These are phyloP conservation scores for Nothoprocta perdicaria DNA, from an alignment of 2,113 vertebrate species.

Conservation along the genomic window DNA sequence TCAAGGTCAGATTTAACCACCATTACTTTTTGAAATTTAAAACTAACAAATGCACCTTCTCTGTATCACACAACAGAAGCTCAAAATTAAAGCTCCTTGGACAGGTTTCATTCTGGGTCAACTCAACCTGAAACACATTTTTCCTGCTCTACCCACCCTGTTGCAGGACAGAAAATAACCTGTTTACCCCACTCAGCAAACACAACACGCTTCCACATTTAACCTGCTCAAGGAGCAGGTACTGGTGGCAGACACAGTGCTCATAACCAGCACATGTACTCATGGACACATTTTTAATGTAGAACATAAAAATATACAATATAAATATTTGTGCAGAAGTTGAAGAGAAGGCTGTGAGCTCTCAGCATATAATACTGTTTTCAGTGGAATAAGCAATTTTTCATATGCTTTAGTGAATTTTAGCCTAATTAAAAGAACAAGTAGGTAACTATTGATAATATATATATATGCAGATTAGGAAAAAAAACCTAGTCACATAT, in stretches of 20 bases:
- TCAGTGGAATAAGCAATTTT: constrained; percentile 11
- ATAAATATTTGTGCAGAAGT: constrained; percentile 38
- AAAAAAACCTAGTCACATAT: background rate
- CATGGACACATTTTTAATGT: background rate
- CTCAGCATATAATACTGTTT: background rate
- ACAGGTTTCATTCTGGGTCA: background rate
- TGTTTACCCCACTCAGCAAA: background rate
- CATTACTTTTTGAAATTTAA: background rate
- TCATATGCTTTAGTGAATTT: constrained; percentile 32
- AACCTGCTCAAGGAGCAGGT: background rate
- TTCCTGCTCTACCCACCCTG: background rate
- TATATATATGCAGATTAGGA: background rate
- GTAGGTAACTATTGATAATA: background rate
- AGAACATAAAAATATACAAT: constrained; percentile 5
- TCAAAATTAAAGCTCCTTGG: background rate
- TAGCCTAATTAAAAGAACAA: constrained; percentile 43
- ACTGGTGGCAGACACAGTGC: background rate
- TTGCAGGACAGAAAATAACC: constrained; percentile 11
- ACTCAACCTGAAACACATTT: background rate
- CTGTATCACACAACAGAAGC: background rate
- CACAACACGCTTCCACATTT: background rate
- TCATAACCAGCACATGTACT: background rate
- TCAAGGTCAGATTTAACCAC: constrained; percentile 2
- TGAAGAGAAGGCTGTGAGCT: constrained; percentile 5
- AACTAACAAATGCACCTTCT: background rate